Evolutionary conservation across 2,113 vertebrate species (phyloP).

Genomic region (Centropristis striata): DNA sequence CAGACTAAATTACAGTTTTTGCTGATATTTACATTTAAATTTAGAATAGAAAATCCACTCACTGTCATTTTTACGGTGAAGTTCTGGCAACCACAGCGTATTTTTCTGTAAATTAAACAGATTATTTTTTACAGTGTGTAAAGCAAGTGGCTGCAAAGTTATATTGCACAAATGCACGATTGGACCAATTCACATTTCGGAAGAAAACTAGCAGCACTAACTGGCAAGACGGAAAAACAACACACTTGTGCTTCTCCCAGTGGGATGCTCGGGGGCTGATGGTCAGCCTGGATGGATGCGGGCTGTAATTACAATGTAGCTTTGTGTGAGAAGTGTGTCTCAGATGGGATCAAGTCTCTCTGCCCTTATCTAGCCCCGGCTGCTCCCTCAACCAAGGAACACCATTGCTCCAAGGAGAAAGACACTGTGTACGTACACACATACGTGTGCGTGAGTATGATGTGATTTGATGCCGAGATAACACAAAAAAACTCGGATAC

Average conservation of each 20-base stretch:
- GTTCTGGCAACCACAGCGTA: too few relatives aligned
- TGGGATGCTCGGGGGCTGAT: slow-evolving; percentile 7
- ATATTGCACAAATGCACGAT: background rate
- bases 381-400: slow-evolving; percentile 46
- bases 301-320: slow-evolving; percentile 62
- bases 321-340: slow-evolving; percentile 42
- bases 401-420: slow-evolving; percentile 30
- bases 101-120: too few relatives aligned
- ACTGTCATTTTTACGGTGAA: too few relatives aligned
- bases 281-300: slow-evolving; percentile 11
- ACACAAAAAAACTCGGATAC: slow-evolving; percentile 16
- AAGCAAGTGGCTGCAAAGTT: slow-evolving; percentile 1
- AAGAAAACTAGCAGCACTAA: background rate
- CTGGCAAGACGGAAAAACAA: slow-evolving; percentile 1
- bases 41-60: too few relatives aligned
- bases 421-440: slow-evolving; percentile 6
- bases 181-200: background rate
- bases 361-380: slow-evolving; percentile 47
- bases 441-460: background rate
- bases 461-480: slow-evolving; percentile 38
- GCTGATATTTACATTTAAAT: too few relatives aligned
- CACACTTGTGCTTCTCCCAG: background rate
- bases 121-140: background rate
- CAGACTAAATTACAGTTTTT: too few relatives aligned
- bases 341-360: slow-evolving; percentile 53